phyloP scores from a whole-genome alignment of 2,888 invertebrate species.

The Brenthis ino region DNA sequence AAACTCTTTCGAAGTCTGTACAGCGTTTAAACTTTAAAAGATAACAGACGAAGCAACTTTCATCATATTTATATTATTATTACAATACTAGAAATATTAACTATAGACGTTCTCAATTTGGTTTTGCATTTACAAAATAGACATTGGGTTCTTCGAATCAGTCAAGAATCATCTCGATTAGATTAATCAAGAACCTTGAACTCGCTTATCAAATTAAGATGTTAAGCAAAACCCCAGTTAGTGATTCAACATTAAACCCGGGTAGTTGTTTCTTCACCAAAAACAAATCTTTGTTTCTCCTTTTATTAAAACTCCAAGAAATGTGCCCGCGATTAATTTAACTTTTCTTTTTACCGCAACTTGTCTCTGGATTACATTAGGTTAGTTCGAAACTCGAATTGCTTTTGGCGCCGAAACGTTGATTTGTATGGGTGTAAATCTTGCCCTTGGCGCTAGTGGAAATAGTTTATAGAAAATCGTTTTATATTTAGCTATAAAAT shows the following conservation, averaged over 20 bases:
- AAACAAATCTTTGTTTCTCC: conserved; percentile 27
- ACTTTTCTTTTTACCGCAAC: conserved; percentile 48
- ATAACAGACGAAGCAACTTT: too few relatives aligned
- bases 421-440: conserved; percentile 27
- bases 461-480: not conserved
- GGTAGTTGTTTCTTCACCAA: conserved; percentile 12
- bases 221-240: conserved; percentile 1
- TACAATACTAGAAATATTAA: too few relatives aligned
- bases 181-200: not conserved
- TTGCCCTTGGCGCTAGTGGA: conserved; percentile 6
- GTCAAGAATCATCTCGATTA: too few relatives aligned
- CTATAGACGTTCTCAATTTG: too few relatives aligned
- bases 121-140: too few relatives aligned
- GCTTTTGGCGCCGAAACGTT: conserved; percentile 26
- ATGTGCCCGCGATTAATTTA: conserved; percentile 56
- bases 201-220: conserved; percentile 2
- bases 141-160: too few relatives aligned
- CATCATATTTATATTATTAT: too few relatives aligned
- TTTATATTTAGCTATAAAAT: not conserved
- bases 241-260: conserved; percentile 19
- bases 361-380: conserved; percentile 36
- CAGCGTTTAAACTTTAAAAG: too few relatives aligned
- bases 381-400: conserved; percentile 34
- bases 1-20: too few relatives aligned
- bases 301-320: conserved; percentile 60